Percentiles rank a stretch among this genome's conserved stretches.
These are phyloP conservation scores for Neoniphon sammara DNA, from an alignment of 2,797 vertebrate genomes.

Conservation along the genomic window DNA sequence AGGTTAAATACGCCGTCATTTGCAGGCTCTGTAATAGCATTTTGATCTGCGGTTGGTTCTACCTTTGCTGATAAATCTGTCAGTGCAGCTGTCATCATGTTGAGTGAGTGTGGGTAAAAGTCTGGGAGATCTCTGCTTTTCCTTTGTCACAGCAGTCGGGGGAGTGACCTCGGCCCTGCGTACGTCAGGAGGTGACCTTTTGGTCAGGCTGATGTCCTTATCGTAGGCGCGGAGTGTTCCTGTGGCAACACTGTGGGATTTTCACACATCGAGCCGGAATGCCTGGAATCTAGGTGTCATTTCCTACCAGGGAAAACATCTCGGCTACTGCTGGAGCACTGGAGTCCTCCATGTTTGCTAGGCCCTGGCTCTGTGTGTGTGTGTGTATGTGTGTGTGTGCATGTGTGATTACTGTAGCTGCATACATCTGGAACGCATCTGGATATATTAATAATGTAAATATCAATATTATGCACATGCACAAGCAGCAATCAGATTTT, in stretches of 20 bases:
- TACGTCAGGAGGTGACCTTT: slow-evolving; percentile 79
- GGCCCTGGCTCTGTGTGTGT: slow-evolving; percentile 5
- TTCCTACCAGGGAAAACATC: slow-evolving; percentile 67
- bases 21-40: slow-evolving; percentile 31
- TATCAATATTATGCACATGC: slow-evolving; percentile 12
- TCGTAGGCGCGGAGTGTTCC: slow-evolving; percentile 63
- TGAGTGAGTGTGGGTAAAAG: slow-evolving; percentile 40
- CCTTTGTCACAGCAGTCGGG: slow-evolving; percentile 46
- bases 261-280: slow-evolving; percentile 80
- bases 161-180: slow-evolving; percentile 50
- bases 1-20: slow-evolving; percentile 21
- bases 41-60: slow-evolving; percentile 29
- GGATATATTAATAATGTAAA: slow-evolving; percentile 38
- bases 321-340: slow-evolving; percentile 25
- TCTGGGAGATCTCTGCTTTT: slow-evolving; percentile 35
- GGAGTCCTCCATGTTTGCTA: slow-evolving; percentile 45
- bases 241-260: slow-evolving; percentile 74
- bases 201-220: slow-evolving; percentile 56
- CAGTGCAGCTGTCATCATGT: slow-evolving; percentile 42
- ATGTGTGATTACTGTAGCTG: slow-evolving; percentile 2
- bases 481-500: slow-evolving; percentile 27
- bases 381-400: slow-evolving; percentile 13
- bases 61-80: slow-evolving; percentile 53
- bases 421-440: slow-evolving; percentile 65
- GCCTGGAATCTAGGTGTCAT: slow-evolving; percentile 75